Evolutionary conservation across 2,888 invertebrate species (phyloP).

Genomic region (Andrena praecox): DNA sequence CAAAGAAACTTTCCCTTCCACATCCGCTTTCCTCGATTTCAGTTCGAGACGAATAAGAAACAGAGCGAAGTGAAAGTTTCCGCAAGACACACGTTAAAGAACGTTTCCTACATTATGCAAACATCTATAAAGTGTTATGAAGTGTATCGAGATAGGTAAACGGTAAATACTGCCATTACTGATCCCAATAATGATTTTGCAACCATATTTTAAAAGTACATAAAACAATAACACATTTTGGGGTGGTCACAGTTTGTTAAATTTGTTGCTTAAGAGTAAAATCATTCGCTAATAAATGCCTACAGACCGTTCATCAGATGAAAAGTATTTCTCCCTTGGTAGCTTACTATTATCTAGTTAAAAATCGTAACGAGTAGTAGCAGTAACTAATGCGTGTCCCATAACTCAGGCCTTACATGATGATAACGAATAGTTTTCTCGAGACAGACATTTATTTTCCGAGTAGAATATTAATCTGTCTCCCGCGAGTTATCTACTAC

Average conservation of each 20-base stretch:
- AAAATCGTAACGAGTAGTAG: not conserved
- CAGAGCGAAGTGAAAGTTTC: conserved; percentile 20
- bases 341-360: not conserved
- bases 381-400: conserved; percentile 1
- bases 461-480: not conserved
- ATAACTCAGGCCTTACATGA: not conserved
- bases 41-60: not conserved
- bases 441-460: conserved; percentile 1
- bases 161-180: not conserved
- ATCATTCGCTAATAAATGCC: not conserved
- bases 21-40: not conserved
- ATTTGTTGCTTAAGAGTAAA: not conserved
- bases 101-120: conserved; percentile 10
- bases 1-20: not conserved
- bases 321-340: not conserved
- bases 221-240: not conserved
- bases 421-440: not conserved
- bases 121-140: conserved; percentile 3
- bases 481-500: not conserved
- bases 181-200: not conserved
- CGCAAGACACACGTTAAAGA: not conserved
- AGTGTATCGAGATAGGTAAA: not conserved
- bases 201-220: not conserved
- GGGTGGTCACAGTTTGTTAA: not conserved
- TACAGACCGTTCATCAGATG: not conserved